Evolutionary conservation across 2,888 invertebrate genomes (phyloP).

Genomic region (Tachina lurida): DNA sequence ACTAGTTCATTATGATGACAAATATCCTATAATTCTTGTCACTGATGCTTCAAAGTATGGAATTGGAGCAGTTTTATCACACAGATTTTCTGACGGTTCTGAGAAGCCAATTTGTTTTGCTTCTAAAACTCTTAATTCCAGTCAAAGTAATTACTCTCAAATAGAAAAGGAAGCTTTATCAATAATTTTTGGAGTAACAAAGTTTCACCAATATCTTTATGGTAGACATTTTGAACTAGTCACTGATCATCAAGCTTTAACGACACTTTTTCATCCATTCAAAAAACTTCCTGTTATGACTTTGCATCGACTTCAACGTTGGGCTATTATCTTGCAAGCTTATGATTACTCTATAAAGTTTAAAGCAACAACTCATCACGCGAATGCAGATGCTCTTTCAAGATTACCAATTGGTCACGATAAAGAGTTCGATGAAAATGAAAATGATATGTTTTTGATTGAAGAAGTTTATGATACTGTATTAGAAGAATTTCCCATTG

Average conservation of each 20-base stretch:
- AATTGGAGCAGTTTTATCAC: constrained; percentile 9
- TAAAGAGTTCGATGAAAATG: constrained; percentile 8
- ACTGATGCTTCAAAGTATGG: too few relatives aligned
- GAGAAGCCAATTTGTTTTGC: constrained; percentile 64
- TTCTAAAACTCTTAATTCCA: constrained; percentile 60
- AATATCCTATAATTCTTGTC: too few relatives aligned
- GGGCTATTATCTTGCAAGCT: too few relatives aligned
- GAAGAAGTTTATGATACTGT: constrained; percentile 12
- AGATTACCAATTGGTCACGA: constrained; percentile 36
- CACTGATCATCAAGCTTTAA: background rate
- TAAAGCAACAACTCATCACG: constrained; percentile 18
- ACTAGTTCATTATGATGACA: too few relatives aligned
- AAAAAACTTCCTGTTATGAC: constrained; percentile 55
- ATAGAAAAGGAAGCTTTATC: too few relatives aligned
- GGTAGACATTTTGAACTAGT: background rate
- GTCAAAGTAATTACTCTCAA: too few relatives aligned
- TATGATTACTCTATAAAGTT: constrained; percentile 10
- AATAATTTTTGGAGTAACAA: too few relatives aligned
- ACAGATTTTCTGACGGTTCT: constrained; percentile 19
- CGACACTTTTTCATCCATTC: constrained; percentile 55
- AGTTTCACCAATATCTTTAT: background rate
- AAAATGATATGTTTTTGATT: background rate
- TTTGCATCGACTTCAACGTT: constrained; percentile 27
- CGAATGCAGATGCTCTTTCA: constrained; percentile 37
- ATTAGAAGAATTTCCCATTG: constrained; percentile 8